Evolutionary conservation across 64 coral and sea anemone genomes (phyloP).

Genomic region (Montipora efflorescens): DNA sequence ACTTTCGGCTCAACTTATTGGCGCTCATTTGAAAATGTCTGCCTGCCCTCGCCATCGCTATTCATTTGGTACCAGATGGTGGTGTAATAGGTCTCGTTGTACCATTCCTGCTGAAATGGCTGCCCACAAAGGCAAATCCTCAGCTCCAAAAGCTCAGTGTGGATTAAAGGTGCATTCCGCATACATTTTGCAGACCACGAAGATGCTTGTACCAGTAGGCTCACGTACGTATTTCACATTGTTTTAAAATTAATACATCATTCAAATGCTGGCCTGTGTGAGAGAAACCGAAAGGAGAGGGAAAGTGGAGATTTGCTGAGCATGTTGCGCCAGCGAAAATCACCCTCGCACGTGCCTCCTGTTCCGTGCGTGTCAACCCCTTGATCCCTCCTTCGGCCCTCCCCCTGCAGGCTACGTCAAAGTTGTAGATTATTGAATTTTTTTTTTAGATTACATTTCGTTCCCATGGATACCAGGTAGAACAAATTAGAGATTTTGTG

Average conservation of each 20-base stretch:
- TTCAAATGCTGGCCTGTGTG: background rate
- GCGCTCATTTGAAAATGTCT: background rate
- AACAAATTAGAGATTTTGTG: no score
- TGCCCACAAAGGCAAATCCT: conserved; percentile 5
- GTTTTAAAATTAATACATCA: background rate
- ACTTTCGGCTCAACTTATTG: no score
- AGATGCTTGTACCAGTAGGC: conserved; percentile 11
- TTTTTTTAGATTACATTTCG: no score
- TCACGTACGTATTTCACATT: background rate
- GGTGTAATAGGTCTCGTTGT: background rate
- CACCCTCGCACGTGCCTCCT: no score
- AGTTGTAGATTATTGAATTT: no score
- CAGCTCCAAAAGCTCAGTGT: background rate
- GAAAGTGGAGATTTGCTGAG: background rate
- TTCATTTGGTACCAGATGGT: background rate
- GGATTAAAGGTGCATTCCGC: background rate
- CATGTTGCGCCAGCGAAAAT: background rate
- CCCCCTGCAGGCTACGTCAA: no score
- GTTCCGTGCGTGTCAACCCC: no score
- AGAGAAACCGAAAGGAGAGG: background rate
- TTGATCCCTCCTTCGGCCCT: no score
- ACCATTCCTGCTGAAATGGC: background rate
- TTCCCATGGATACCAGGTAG: no score
- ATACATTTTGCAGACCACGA: background rate
- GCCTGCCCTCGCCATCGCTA: background rate